Base-by-base conservation (phyloP, 1,140 invertebrate genomes). In the Drosophila seguyi region DNA sequence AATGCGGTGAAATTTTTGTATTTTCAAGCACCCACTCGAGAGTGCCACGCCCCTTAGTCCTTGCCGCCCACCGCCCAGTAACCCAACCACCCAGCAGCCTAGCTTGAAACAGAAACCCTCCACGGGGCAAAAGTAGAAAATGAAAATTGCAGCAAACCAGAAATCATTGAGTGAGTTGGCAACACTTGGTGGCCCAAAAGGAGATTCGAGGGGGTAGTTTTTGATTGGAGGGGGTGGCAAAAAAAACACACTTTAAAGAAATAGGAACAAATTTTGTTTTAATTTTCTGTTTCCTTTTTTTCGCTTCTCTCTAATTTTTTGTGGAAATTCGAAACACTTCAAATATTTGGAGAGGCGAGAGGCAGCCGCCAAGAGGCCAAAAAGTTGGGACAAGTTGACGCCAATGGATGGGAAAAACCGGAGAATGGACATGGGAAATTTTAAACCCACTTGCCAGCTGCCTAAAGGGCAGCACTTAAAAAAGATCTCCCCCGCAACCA, bases 1-100 rank as follows among this genome's bases (percentile, higher is more conserved):
- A 88, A 88, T 84, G 84, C 85, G 74, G 72, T 90, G 80, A 84
- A 80, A 63, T 83, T 80, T 87, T 88, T 88, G 85, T 84, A 87
- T 88, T 88, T 88, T 88, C 50, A 88, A 88, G 84, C 50, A 90
- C 61, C 50, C 73, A 80, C 84, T 88, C 55, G 81, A 88, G 67
- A 50, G 73, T 67, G 72, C 72, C 69, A 88, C 65, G 85, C 84
- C 84, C 82, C 80, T 42, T 57, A 80, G 84, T 87, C 78, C 65
- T 69, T 48, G 56, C 78, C 68, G 44, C 34, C 65, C 44, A 41
- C 31, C 42, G 27, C 45, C 45, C 45, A 47, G 39, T 18, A 10
- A 13, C 34, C 48, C 50, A 27, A 16, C 22, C 63, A 31, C 10
- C 29, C 29, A 8, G 11, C 34, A 4, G 34, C 4, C 34, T 0